Conservation (phyloP, 2,113 vertebrate species). For the Athene noctua region DNA sequence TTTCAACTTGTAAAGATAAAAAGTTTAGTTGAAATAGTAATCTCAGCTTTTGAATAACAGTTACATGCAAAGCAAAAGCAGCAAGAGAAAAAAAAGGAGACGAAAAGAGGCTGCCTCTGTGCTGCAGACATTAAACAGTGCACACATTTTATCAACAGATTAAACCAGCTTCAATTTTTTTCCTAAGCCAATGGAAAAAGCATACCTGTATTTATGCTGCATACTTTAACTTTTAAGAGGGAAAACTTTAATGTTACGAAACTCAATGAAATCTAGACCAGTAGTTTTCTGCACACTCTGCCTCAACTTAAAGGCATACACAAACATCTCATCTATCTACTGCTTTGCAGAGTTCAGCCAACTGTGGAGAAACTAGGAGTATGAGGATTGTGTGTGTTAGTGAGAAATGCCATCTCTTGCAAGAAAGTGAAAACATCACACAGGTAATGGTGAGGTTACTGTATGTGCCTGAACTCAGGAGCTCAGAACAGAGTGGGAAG, state of each 20-base stretch:
- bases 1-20: background rate
- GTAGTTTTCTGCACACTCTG: background rate
- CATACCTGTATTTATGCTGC: background rate
- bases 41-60: background rate
- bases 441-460: constrained; percentile 1
- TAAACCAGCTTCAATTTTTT: background rate
- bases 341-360: background rate
- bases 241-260: background rate
- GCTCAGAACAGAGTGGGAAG: constrained; percentile 21
- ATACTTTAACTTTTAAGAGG: background rate
- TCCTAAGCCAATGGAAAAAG: background rate
- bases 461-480: constrained; percentile 17
- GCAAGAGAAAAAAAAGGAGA: background rate
- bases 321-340: background rate
- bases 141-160: background rate
- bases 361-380: background rate
- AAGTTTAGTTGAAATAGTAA: background rate
- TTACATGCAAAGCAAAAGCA: constrained; percentile 51
- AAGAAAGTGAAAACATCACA: constrained; percentile 49
- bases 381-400: constrained; percentile 31
- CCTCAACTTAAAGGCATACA: background rate
- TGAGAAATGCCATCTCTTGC: constrained; percentile 57
- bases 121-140: background rate
- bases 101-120: background rate
- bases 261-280: background rate